A percentile compares a stretch with the other conserved stretches of the same genome.
These are phyloP conservation scores for Xestia ashworthii DNA, from an alignment of 2,888 invertebrate genomes.

Conservation along the genomic window DNA sequence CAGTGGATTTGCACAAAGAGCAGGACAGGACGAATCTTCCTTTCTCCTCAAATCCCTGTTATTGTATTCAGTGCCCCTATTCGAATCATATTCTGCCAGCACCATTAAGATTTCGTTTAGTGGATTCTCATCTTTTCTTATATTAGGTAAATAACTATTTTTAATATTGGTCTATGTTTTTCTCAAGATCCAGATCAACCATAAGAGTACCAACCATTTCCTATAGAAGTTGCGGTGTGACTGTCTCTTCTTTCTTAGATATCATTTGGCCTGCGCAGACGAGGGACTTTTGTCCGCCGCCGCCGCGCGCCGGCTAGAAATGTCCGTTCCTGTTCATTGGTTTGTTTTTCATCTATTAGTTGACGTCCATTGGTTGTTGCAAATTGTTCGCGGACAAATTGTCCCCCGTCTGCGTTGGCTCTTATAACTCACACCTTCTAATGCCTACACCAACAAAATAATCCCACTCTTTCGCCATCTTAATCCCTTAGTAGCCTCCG, in stretches of 20 bases:
- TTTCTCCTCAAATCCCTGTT: background rate
- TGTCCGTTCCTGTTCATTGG: no score
- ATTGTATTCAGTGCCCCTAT: background rate
- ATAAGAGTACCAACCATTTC: background rate
- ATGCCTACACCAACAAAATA: background rate
- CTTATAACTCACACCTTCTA: background rate
- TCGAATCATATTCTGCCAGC: background rate
- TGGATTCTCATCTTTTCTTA: background rate
- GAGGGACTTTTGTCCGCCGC: no score
- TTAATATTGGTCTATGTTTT: background rate
- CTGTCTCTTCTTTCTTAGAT: background rate
- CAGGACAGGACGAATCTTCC: background rate
- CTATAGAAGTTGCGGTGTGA: background rate
- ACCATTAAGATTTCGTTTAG: background rate
- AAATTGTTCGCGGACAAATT: no score
- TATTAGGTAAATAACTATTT: no score
- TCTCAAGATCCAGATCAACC: background rate
- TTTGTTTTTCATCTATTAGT: no score
- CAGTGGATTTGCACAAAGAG: background rate
- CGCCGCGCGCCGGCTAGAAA: no score
- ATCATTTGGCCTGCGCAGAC: background rate
- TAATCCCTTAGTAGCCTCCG: slow-evolving; percentile 20
- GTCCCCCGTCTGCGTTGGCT: no score
- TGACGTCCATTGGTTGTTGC: no score
- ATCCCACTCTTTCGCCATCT: slow-evolving; percentile 10